Evolutionary conservation across 2,113 vertebrate species (phyloP), one percentile per base, ranked within the genome.

Genomic region (Gavia stellata): DNA sequence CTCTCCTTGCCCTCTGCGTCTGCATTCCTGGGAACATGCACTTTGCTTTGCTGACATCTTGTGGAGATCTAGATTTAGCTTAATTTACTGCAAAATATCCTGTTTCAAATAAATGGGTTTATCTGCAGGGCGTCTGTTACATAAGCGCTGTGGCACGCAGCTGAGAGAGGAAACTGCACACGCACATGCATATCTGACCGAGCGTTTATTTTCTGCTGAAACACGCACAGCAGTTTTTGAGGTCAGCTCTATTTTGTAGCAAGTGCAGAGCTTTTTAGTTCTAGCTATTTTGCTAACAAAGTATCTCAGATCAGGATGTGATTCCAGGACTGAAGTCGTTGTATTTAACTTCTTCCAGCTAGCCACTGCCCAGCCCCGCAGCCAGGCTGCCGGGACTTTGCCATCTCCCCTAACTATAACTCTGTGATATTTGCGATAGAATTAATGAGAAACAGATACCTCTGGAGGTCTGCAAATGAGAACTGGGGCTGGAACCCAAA

Each of bases 21-120:
- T 3, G 4, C 79, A 36, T 71, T 28, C 15, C 63, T 26, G 24
- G 4, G 66, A 58, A 70, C 63, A 79, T 93, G 91, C 80, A 70
- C 70, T 92, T 90, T 74, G 85, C 94, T 97, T 71, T 97, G 95
- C 96, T 96, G 97, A 97, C 97, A 97, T 92, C 97, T 97, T 91
- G 96, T 97, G 97, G 97, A 96, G 95, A 90, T 93, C 90, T 68
- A 71, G 92, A 65, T 40, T 45, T 45, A 84, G 83, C 62, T 63
- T 71, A 81, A 95, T 91, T 93, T 91, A 88, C 61, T 79, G 79
- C 81, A 68, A 70, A 65, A 26, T 10, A 29, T 10, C 59, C 81
- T 2, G n/a, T 77, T 91, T 42, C 38, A 31, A 31, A 11, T 24
- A 23, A 71, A 50, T 28, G 85, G 25, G 4, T 83, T 83, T 86